Percentiles rank a stretch among this genome's conserved stretches.
Evolutionary conservation across 2,797 vertebrate genomes (phyloP).

Genomic region (Oreonectes daqikongensis): DNA sequence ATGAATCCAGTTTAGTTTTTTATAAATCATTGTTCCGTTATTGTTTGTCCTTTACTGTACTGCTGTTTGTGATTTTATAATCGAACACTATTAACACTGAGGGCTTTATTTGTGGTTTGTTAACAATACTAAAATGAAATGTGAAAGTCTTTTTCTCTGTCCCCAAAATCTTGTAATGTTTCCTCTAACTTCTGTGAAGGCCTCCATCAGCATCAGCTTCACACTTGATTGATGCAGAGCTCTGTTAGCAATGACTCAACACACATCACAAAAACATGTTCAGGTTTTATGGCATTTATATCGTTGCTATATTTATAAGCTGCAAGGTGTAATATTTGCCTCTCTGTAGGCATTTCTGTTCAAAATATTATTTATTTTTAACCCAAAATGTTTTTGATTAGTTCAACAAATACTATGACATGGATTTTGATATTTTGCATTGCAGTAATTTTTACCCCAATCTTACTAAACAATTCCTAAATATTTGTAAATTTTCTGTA

Average conservation of each 20-base stretch:
- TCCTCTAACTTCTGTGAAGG: background rate
- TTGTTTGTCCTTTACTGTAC: background rate
- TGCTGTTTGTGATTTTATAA: conserved; percentile 20
- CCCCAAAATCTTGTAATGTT: background rate
- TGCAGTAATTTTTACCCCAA: no score
- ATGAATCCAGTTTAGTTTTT: background rate
- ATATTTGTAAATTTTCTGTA: no score
- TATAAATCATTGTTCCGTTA: background rate
- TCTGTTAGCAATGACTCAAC: background rate
- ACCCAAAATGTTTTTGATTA: no score
- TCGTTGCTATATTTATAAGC: no score
- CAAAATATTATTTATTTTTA: no score
- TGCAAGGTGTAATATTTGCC: no score
- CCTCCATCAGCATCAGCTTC: conserved; percentile 34
- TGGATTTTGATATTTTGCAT: no score
- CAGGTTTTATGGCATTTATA: background rate
- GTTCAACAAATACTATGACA: no score
- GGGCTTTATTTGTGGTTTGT: background rate
- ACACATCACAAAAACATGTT: background rate
- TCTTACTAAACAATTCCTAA: no score
- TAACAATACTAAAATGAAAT: conserved; percentile 4
- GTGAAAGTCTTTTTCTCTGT: conserved; percentile 13
- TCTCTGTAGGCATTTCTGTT: no score
- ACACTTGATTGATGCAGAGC: background rate
- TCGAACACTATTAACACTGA: background rate